Base-by-base conservation (phyloP, 2,888 invertebrate species). In the Halictus ligatus region DNA sequence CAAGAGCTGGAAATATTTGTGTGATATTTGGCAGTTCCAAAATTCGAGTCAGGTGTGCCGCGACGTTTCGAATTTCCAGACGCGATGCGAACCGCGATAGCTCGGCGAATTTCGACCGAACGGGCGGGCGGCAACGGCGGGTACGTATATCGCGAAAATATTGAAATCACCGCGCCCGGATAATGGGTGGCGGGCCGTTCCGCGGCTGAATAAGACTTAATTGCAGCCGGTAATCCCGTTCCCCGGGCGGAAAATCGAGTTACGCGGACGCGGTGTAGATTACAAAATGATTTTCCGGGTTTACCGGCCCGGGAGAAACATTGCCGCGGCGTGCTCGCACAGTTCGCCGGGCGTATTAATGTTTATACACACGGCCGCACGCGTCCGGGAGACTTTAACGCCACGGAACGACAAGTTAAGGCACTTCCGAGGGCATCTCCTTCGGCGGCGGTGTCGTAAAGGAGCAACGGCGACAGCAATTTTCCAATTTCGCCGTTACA, bases 201-300 rank as follows among this genome's bases (percentile, higher is more conserved):
- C 69, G 50, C 64, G 54, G 54, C 64, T 80, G 85, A 88, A 88
- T 83, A 77, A 80, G 79, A 80, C 48, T 83, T 88, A 88, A 88
- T 88, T 86, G 85, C 88, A 78, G 60, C 74, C 58, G 29, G 75
- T 85, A 83, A 88, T 88, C 85, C 75, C 43, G 71, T 29, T 85
- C 77, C 71, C 40, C 64, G 50, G 58, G 29, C 18, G 50, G 74
- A 58, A 74, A 78, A 88, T 85, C 74, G 80, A 85, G 81, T 83
- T 86, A 78, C 54, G 21, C 21, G 74, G n/a, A 69, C 77, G 50
- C 77, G 67, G 75, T 46, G 64, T 79, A 75, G 78, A 83, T 88
- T 83, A 83, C 80, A 80, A 88, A 81, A 85, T 88, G 76, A 88
- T 88, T 86, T 84, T 81, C 84, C 72, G 46, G 76, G 29, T 80